Conservation (phyloP, 2,113 vertebrate species). For the Tupaia tana region DNA sequence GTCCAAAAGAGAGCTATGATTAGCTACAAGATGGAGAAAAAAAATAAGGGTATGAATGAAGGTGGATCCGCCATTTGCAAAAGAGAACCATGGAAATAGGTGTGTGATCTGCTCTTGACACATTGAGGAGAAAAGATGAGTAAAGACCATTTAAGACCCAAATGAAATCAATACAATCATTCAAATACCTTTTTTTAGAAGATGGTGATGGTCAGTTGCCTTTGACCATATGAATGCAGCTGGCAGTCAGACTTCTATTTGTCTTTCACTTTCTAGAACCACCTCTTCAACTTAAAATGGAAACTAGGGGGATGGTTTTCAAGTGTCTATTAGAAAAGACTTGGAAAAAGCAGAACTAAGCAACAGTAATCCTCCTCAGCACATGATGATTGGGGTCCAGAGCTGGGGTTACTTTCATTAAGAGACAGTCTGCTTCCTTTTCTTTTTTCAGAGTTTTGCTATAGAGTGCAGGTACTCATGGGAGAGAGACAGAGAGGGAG, state of each 20-base stretch:
- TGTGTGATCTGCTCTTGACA: neutral
- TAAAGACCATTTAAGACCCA: neutral
- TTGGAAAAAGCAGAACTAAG: neutral
- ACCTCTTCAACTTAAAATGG: slow-evolving; percentile 12
- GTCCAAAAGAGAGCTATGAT: neutral
- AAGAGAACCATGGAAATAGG: neutral
- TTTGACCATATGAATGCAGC: neutral
- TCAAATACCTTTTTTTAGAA: neutral
- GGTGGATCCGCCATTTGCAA: neutral
- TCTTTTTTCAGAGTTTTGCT: too few species aligned
- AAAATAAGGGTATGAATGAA: neutral
- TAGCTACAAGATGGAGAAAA: neutral
- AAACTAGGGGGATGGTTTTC: neutral
- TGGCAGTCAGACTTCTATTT: neutral
- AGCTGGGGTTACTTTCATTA: neutral
- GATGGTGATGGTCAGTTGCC: neutral
- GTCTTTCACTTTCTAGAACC: neutral
- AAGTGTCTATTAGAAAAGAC: neutral
- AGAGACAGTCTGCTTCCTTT: neutral
- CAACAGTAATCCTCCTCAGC: neutral
- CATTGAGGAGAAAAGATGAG: neutral
- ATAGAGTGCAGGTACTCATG: too few species aligned
- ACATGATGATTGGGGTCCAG: neutral
- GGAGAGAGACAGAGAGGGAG: too few species aligned
- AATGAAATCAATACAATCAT: neutral